phyloP scores from a whole-genome alignment of 2,113 vertebrate genomes.

The Bucco capensis region DNA sequence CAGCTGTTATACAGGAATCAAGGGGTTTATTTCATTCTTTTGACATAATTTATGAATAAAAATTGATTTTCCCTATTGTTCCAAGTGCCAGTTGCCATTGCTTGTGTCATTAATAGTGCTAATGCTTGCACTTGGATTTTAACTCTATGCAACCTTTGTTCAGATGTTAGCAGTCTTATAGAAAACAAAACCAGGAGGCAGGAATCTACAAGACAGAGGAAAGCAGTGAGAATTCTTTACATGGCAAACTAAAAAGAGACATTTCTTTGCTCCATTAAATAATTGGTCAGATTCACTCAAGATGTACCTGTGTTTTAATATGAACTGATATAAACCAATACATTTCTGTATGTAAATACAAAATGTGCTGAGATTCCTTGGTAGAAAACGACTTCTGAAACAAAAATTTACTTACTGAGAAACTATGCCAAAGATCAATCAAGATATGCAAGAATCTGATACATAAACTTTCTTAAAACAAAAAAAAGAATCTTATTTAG shows the following conservation, averaged over 20 bases:
- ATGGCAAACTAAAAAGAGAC: not conserved
- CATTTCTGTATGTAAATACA: not conserved
- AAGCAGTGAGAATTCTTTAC: not conserved
- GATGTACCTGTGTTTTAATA: not conserved
- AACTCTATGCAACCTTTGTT: not conserved
- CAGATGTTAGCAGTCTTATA: not conserved
- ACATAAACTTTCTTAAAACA: not conserved
- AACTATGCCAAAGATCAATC: not conserved
- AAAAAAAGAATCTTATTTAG: not conserved
- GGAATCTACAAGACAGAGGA: not conserved
- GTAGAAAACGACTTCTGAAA: not conserved
- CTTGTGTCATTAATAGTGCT: not conserved
- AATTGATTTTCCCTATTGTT: not conserved
- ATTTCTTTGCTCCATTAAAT: not conserved
- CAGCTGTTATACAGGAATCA: not conserved
- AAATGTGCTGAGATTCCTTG: not conserved
- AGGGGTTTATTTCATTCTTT: not conserved
- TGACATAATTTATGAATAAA: not conserved
- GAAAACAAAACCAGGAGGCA: not conserved
- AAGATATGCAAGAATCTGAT: not conserved
- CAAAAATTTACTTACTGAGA: not conserved
- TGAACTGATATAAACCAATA: not conserved
- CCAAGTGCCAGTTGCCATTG: not conserved
- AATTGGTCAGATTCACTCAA: not conserved
- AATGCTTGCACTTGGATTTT: not conserved